These are phyloP conservation scores for Thymelicus lineola DNA, from an alignment of 2,888 invertebrate genomes.

Conservation along the genomic window DNA sequence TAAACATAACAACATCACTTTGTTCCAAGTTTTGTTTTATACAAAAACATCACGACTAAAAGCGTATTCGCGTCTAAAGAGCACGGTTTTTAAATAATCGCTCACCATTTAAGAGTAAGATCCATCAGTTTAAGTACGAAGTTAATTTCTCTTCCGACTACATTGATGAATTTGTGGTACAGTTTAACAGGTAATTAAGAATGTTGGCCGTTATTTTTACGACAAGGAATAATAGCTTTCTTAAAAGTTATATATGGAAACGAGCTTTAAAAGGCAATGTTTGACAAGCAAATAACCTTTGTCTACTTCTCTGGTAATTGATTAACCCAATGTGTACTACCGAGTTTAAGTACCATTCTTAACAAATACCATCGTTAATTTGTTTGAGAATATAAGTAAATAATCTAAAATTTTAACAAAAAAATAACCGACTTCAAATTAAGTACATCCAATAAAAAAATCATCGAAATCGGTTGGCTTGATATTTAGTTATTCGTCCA, in stretches of 20 bases:
- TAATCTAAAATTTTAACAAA: no score
- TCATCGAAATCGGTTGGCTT: no score
- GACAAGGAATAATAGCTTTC: constrained; percentile 41
- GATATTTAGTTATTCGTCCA: no score
- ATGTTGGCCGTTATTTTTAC: constrained; percentile 42
- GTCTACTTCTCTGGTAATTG: constrained; percentile 13
- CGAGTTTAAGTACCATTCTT: background rate
- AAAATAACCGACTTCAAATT: no score
- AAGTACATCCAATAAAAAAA: no score
- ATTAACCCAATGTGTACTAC: background rate
- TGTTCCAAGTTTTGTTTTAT: background rate
- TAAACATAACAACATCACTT: background rate
- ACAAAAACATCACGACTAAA: constrained; percentile 17
- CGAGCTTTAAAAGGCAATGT: constrained; percentile 24
- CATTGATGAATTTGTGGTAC: constrained; percentile 44
- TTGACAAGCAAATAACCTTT: constrained; percentile 28
- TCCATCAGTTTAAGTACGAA: constrained; percentile 38
- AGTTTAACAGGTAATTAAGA: constrained; percentile 46
- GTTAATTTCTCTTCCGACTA: constrained; percentile 39
- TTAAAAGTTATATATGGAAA: constrained; percentile 41
- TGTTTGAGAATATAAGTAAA: no score
- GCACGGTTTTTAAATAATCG: constrained; percentile 33
- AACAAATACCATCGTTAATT: no score
- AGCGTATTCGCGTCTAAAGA: constrained; percentile 22
- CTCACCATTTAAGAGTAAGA: constrained; percentile 34